These are phyloP conservation scores for Magallana nippona DNA, from an alignment of 2,888 invertebrate genomes.

Conservation along the genomic window DNA sequence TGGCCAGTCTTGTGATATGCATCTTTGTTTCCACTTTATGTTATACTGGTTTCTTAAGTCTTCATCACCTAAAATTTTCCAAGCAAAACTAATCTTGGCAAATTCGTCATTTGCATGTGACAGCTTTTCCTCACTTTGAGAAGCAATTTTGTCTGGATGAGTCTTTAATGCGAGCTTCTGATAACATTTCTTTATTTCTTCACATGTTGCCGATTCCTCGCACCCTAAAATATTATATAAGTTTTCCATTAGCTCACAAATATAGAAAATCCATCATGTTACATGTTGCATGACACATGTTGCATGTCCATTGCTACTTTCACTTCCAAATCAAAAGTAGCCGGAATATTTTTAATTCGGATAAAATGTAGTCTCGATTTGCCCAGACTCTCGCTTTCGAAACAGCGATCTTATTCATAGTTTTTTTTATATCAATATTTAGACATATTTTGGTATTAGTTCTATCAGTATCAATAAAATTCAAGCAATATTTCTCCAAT, in stretches of 20 bases:
- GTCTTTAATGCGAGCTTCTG: conserved; percentile 60
- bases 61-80: conserved; percentile 70
- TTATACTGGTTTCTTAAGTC: conserved; percentile 68
- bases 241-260: conserved; percentile 60
- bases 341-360: neutral
- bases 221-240: conserved; percentile 62
- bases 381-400: neutral
- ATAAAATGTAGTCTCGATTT: neutral
- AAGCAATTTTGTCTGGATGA: conserved; percentile 66
- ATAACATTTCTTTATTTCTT: conserved; percentile 62
- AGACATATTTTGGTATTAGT: no score
- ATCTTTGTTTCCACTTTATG: conserved; percentile 68
- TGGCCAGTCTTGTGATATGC: conserved; percentile 70
- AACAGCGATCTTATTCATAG: no score
- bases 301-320: neutral
- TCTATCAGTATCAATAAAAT: no score
- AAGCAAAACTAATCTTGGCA: conserved; percentile 66
- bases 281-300: neutral
- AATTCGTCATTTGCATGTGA: conserved; percentile 55
- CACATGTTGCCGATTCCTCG: conserved; percentile 52
- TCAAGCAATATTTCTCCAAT: no score
- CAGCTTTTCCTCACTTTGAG: neutral
- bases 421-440: no score
- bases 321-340: neutral
- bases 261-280: neutral